Evolutionary conservation across 2,797 vertebrate species (phyloP).

Genomic region (Lacerta viridis): DNA sequence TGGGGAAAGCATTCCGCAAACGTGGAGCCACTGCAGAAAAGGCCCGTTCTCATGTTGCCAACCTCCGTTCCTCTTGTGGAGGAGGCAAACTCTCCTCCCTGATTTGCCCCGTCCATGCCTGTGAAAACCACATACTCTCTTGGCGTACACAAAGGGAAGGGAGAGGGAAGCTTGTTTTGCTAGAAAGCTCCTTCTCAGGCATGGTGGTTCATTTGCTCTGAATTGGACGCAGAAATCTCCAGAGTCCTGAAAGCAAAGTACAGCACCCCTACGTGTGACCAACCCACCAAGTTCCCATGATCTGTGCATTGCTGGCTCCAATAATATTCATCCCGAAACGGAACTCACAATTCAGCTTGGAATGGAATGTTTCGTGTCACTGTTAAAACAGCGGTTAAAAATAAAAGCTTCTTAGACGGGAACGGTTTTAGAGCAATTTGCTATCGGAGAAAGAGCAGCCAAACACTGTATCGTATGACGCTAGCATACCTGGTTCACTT

Average conservation of each 20-base stretch:
- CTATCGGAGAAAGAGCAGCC: slow-evolving; percentile 13
- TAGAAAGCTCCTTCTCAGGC: not conserved
- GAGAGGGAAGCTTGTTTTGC: not conserved
- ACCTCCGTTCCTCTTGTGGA: too few relatives aligned
- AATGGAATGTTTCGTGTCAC: slow-evolving; percentile 13
- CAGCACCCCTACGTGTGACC: not conserved
- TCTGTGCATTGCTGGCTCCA: not conserved
- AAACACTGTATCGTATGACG: slow-evolving; percentile 19
- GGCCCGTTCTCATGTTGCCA: too few relatives aligned
- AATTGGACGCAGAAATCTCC: not conserved
- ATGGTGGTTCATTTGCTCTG: not conserved
- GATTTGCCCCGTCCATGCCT: not conserved
- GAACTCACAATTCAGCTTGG: not conserved
- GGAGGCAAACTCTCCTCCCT: not conserved
- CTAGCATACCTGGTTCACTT: slow-evolving; percentile 13
- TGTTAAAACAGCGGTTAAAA: not conserved
- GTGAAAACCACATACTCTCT: not conserved
- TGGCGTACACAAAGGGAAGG: too few relatives aligned
- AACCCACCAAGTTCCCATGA: not conserved
- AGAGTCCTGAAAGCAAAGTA: too few relatives aligned
- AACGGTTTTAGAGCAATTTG: slow-evolving; percentile 19
- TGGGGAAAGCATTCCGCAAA: too few relatives aligned
- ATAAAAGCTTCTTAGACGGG: not conserved
- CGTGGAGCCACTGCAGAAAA: too few relatives aligned
- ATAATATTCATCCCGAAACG: not conserved